Evolutionary conservation across 1,140 invertebrate genomes (phyloP).

Genomic region (Antheraea mylitta): DNA sequence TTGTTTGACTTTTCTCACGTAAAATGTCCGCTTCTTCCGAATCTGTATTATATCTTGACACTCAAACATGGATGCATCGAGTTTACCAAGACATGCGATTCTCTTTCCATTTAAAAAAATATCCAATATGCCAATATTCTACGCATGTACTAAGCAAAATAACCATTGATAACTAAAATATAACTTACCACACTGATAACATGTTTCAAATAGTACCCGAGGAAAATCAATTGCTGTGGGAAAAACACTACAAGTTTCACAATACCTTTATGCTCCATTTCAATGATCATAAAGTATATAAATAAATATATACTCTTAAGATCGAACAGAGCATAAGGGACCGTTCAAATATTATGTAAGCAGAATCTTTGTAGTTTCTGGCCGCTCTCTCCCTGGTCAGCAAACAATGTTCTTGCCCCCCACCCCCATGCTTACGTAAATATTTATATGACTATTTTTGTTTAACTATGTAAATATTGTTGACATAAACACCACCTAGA

Average conservation of each 20-base stretch:
- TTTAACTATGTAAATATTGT: too few species aligned
- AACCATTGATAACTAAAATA: background rate
- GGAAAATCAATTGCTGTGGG: background rate
- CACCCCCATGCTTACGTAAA: too few species aligned
- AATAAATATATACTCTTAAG: background rate
- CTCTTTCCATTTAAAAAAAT: background rate
- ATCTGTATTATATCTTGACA: slow-evolving; percentile 55
- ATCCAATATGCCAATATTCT: background rate
- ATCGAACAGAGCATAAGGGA: background rate
- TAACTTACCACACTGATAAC: background rate
- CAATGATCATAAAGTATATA: background rate
- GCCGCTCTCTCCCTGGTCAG: too few species aligned
- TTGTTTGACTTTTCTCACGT: background rate
- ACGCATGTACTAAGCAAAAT: background rate
- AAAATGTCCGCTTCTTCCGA: slow-evolving; percentile 27
- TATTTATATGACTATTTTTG: too few species aligned
- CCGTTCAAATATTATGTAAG: too few species aligned
- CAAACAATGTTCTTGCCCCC: too few species aligned
- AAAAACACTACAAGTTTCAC: background rate
- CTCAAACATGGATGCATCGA: slow-evolving; percentile 9
- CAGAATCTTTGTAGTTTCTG: too few species aligned
- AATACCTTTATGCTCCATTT: background rate
- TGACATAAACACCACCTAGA: too few species aligned
- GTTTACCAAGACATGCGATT: background rate
- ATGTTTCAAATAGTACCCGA: background rate